Evolutionary conservation across 2,113 vertebrate genomes (phyloP).

Genomic region (Lethenteron reissneri): DNA sequence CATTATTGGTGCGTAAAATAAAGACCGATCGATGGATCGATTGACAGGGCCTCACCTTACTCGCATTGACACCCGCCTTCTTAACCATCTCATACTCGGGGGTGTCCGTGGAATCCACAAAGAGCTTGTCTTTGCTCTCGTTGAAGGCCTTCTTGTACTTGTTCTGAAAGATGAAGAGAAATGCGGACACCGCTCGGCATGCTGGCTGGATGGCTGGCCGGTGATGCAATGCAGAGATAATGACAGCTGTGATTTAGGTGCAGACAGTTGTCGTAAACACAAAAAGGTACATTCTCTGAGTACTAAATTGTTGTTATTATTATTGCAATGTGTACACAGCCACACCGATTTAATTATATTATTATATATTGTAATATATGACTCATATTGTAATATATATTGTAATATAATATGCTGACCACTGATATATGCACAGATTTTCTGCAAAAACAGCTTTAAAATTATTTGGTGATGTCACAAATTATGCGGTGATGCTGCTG

Average conservation of each 20-base stretch:
- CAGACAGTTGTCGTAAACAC: no score
- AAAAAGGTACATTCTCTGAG: neutral
- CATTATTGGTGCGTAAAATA: no score
- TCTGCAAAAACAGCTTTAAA: no score
- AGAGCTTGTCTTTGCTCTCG: constrained; percentile 67
- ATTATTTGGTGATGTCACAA: no score
- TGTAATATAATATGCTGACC: no score
- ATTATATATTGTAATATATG: no score
- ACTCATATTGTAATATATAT: no score
- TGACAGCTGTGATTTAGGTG: no score
- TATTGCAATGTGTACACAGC: neutral
- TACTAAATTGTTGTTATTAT: neutral
- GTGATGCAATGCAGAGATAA: neutral
- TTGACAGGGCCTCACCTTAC: constrained; percentile 32
- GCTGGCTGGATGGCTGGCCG: neutral
- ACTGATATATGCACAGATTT: no score
- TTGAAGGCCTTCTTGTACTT: constrained; percentile 67
- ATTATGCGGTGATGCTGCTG: no score
- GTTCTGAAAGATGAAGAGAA: constrained; percentile 27
- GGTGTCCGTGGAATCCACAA: constrained; percentile 90
- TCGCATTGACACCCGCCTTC: constrained; percentile 34
- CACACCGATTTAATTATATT: no score
- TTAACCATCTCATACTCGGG: constrained; percentile 63
- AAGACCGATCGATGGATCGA: no score
- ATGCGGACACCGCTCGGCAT: neutral